phyloP scores from a whole-genome alignment of 2,888 invertebrate genomes.

The Rhingia campestris region DNA sequence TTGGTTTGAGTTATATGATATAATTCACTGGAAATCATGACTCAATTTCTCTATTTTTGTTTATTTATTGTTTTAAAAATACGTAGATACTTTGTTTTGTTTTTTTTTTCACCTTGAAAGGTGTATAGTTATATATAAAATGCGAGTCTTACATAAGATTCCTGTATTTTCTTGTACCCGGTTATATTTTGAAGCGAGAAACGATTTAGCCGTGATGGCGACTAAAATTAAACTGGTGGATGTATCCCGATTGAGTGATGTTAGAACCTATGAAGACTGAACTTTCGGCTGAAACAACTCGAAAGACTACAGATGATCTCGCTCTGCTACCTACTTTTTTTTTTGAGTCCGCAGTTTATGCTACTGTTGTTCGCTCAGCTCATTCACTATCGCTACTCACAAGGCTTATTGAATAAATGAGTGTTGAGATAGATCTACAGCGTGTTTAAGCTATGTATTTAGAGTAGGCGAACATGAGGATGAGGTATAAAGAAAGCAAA shows the following conservation, averaged over 20 bases:
- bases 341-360: conserved; percentile 43
- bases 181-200: conserved; percentile 4
- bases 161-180: conserved; percentile 4
- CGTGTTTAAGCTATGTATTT: conserved; percentile 56
- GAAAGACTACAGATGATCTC: conserved; percentile 59
- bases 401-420: conserved; percentile 45
- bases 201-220: conserved; percentile 58
- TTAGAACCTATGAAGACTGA: conserved; percentile 37
- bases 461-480: conserved; percentile 34
- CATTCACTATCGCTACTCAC: conserved; percentile 19
- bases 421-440: conserved; percentile 58
- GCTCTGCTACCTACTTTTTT: background rate
- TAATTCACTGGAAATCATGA: conserved; percentile 31
- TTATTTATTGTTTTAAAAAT: background rate
- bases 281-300: conserved; percentile 48
- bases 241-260: conserved; percentile 51
- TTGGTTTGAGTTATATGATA: conserved; percentile 22
- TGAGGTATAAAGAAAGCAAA: conserved; percentile 25
- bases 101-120: background rate
- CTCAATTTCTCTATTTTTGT: conserved; percentile 5
- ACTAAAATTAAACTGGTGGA: conserved; percentile 49
- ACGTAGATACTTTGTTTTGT: background rate
- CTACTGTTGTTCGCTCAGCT: conserved; percentile 25
- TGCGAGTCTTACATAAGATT: conserved; percentile 45
- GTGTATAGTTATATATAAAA: background rate